Conservation (phyloP, 2,888 invertebrate species). For the Empis stercorea region DNA sequence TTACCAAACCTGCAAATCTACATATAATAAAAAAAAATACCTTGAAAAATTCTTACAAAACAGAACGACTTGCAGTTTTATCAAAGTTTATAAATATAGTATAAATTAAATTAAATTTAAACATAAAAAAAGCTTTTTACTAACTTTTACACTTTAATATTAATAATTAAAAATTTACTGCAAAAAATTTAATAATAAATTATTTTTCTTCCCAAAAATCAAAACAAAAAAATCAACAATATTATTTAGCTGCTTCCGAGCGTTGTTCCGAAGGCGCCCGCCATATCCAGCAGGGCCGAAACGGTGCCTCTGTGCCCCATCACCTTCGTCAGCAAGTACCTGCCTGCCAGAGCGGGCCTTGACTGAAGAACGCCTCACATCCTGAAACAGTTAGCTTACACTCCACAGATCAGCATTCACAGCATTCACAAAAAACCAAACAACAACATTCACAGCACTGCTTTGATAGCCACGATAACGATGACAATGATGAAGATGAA, state of each 20-base stretch:
- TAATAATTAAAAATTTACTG: too few species aligned
- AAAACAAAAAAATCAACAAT: background rate
- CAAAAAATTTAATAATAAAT: background rate
- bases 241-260: slow-evolving; percentile 70
- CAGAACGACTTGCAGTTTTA: background rate
- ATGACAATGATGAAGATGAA: slow-evolving; percentile 4
- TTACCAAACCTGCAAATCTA: too few species aligned
- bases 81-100: slow-evolving; percentile 5
- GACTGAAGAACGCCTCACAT: slow-evolving; percentile 58
- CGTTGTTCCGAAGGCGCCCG: slow-evolving; percentile 65
- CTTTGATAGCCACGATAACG: slow-evolving; percentile 1
- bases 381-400: slow-evolving; percentile 38
- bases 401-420: slow-evolving; percentile 22
- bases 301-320: slow-evolving; percentile 47
- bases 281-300: slow-evolving; percentile 48
- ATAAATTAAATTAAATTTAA: background rate
- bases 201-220: background rate
- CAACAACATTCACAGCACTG: slow-evolving; percentile 19
- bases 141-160: too few species aligned
- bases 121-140: slow-evolving; percentile 1
- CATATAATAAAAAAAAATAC: too few species aligned
- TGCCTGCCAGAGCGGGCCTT: slow-evolving; percentile 39
- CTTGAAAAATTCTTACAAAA: too few species aligned
- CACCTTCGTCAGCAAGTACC: slow-evolving; percentile 40
- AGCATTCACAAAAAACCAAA: slow-evolving; percentile 15